Conservation (phyloP, 2,113 vertebrate genomes). For the Aix galericulata region DNA sequence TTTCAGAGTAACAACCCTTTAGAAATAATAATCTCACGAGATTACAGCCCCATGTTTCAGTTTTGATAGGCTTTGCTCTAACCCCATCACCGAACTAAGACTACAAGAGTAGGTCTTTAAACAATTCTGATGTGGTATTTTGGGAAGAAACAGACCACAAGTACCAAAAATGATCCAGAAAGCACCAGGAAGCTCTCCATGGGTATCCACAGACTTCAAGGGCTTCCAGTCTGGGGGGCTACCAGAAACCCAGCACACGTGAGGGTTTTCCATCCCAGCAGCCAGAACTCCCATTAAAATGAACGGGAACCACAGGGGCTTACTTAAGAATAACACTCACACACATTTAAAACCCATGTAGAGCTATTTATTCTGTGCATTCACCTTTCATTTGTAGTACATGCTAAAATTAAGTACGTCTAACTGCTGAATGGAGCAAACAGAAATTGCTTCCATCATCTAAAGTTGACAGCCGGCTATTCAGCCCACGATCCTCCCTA, state of each 20-base stretch:
- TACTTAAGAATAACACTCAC: not conserved
- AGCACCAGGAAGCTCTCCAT: not conserved
- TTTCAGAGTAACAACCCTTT: not conserved
- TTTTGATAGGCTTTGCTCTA: not conserved
- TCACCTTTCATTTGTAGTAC: not conserved
- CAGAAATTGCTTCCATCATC: not conserved
- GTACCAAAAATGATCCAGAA: not conserved
- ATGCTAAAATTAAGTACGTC: not conserved
- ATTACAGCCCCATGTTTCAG: not conserved
- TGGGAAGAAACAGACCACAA: not conserved
- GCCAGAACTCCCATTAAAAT: not conserved
- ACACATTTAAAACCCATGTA: not conserved
- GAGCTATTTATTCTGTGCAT: slow-evolving; percentile 5
- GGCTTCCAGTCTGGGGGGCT: not conserved
- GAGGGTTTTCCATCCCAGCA: not conserved
- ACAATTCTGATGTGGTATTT: not conserved
- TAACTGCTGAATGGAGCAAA: not conserved
- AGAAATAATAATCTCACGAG: not conserved
- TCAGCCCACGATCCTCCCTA: not conserved
- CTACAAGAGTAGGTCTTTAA: not conserved
- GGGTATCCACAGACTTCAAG: not conserved
- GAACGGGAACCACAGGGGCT: fast-evolving
- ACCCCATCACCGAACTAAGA: not conserved
- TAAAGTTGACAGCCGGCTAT: not conserved
- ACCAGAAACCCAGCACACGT: not conserved